Evolutionary conservation across 2,113 vertebrate genomes (phyloP).

Genomic region (Varanus salvator): DNA sequence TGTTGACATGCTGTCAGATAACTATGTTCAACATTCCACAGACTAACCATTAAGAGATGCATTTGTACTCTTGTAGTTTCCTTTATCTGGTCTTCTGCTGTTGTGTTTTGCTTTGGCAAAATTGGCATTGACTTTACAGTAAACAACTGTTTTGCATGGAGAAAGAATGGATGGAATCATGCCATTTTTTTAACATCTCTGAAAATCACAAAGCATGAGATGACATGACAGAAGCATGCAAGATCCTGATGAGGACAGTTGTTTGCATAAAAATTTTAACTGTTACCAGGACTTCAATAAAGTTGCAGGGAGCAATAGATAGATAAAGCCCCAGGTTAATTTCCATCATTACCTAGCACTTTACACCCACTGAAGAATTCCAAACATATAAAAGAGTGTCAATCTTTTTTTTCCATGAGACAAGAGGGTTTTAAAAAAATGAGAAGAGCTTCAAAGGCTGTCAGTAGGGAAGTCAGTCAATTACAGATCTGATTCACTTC

Average conservation of each 20-base stretch:
- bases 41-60: conserved; percentile 67
- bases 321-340: conserved; percentile 75
- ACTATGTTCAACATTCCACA: conserved; percentile 68
- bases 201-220: conserved; percentile 47
- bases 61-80: conserved; percentile 68
- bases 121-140: conserved; percentile 57
- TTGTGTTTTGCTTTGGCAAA: conserved; percentile 57
- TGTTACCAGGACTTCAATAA: conserved; percentile 61
- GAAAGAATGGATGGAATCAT: background rate
- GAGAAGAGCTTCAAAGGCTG: conserved; percentile 72
- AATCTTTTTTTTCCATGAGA: conserved; percentile 61
- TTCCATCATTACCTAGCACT: conserved; percentile 74
- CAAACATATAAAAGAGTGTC: conserved; percentile 74
- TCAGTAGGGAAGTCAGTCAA: conserved; percentile 69
- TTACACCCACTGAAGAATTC: conserved; percentile 73
- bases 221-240: conserved; percentile 38
- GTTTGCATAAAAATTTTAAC: conserved; percentile 71
- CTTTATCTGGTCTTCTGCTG: conserved; percentile 59
- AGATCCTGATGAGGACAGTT: conserved; percentile 59
- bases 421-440: conserved; percentile 27
- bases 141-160: background rate
- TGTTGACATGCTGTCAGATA: conserved; percentile 68
- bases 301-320: conserved; percentile 59
- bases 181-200: conserved; percentile 21
- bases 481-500: conserved; percentile 73